phyloP scores from a whole-genome alignment of 2,888 invertebrate genomes.

The Cyclophora punctaria region DNA sequence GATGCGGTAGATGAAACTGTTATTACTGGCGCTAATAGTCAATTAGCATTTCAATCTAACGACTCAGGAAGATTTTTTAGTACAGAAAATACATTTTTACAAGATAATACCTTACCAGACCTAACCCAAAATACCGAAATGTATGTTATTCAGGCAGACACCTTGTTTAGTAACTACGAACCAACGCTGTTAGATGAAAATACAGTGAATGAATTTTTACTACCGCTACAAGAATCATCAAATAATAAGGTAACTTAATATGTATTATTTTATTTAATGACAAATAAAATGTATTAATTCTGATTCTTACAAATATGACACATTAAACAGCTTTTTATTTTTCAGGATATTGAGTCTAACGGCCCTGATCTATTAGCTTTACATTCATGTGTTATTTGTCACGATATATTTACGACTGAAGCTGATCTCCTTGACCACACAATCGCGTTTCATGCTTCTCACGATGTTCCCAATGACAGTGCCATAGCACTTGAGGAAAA shows the following conservation, averaged over 20 bases:
- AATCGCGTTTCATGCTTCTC: slow-evolving; percentile 53
- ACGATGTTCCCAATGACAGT: slow-evolving; percentile 12
- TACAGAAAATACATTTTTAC: slow-evolving; percentile 31
- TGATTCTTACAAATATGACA: too few relatives aligned
- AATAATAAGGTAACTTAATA: slow-evolving; percentile 18
- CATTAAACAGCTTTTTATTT: too few relatives aligned
- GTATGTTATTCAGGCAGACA: slow-evolving; percentile 45
- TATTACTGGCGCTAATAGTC: slow-evolving; percentile 19
- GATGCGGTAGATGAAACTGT: slow-evolving; percentile 7
- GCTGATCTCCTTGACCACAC: slow-evolving; percentile 61
- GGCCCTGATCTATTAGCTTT: slow-evolving; percentile 55
- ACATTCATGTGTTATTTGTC: slow-evolving; percentile 61
- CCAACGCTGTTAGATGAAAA: slow-evolving; percentile 59
- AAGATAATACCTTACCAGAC: slow-evolving; percentile 19
- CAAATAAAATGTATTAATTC: too few relatives aligned
- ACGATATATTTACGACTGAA: slow-evolving; percentile 64
- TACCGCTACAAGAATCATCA: slow-evolving; percentile 44
- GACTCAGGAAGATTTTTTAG: slow-evolving; percentile 48
- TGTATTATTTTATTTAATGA: too few relatives aligned
- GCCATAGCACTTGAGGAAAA: slow-evolving; percentile 12
- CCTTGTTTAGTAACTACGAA: slow-evolving; percentile 41
- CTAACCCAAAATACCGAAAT: slow-evolving; percentile 29
- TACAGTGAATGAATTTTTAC: slow-evolving; percentile 60
- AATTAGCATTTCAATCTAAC: slow-evolving; percentile 45
- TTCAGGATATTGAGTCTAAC: slow-evolving; percentile 34